Percentiles rank a stretch among this genome's conserved stretches.
These are phyloP conservation scores for Thyatira batis DNA, from an alignment of 2,888 invertebrate genomes.

Conservation along the genomic window DNA sequence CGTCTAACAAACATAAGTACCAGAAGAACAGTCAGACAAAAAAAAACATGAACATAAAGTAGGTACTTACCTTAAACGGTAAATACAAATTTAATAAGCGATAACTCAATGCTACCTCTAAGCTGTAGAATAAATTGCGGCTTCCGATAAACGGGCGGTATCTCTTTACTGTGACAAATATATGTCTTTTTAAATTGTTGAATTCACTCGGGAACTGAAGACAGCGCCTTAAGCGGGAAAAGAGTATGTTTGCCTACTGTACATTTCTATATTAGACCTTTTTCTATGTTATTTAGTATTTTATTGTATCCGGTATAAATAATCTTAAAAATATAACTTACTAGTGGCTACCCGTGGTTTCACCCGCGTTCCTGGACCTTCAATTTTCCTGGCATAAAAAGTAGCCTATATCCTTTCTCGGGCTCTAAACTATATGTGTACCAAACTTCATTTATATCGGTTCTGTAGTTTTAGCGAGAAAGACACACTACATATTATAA, in stretches of 20 bases:
- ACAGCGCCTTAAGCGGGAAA: conserved; percentile 7
- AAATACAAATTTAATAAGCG: background rate
- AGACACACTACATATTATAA: too few species aligned
- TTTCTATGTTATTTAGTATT: background rate
- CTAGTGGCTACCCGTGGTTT: too few species aligned
- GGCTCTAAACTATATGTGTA: too few species aligned
- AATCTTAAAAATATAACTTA: too few species aligned
- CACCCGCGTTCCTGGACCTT: too few species aligned
- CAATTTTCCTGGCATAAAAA: too few species aligned
- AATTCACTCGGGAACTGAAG: conserved; percentile 21
- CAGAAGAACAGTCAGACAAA: background rate
- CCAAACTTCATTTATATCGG: too few species aligned
- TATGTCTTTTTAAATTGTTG: conserved; percentile 42
- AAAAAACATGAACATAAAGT: too few species aligned
- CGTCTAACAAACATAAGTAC: background rate
- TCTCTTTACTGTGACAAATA: conserved; percentile 24
- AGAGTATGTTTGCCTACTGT: conserved; percentile 7
- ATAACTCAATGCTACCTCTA: conserved; percentile 15
- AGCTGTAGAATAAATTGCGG: conserved; percentile 38
- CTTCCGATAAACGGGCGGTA: conserved; percentile 41
- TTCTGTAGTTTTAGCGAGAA: too few species aligned
- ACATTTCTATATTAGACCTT: background rate
- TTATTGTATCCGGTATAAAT: background rate
- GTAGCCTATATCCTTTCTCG: too few species aligned
- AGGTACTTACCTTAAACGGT: too few species aligned